Base-by-base conservation (phyloP, 2,797 vertebrate species). In the Discoglossus pictus region DNA sequence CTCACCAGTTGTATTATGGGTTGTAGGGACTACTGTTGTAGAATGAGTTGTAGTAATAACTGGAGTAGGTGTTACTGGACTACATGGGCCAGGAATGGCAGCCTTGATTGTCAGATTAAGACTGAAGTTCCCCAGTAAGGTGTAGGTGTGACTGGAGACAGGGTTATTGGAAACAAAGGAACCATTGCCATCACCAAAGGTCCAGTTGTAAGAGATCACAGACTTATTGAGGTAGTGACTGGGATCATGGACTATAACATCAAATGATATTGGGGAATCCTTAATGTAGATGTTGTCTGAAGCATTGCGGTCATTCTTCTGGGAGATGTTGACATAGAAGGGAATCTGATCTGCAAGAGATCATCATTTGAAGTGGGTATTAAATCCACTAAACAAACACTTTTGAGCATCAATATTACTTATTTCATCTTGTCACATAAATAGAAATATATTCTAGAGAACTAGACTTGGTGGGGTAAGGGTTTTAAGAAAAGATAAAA, bases 221-320 rank as follows among this genome's bases (percentile, higher is more conserved):
- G 96, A 93, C 1, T 82, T 83, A 48, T 92, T 93, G 43, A 99
- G 89, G 65, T 96, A 99, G 61, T 88, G 64, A 38, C 94, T 95
- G 71, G 97, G 97, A 74, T 99, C 97, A 0, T 99, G 95, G 38
- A 98, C 74, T 63, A 83, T 81, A 54, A 93, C 92, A 2, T 82
- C 78, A 62, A 97, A 97, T 2, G 80, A 74, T 21, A 98, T 86
- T 10, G 95, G 92, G 2, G 90, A 85, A 17, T 88, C 90, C 53
- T 88, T 87, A 75, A 94, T 86, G 78, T 95, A 98, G 62, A 92
- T 84, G 3, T 86, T 88, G 9, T 90, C 86, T 0, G 92, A 89
- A 43, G 86, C 61, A 79, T 95, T 94, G 61, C 84, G 80, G 11
- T 92, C 86, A 2, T 89, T 88, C 75, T 90, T 97, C 84, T 99